phyloP scores from a whole-genome alignment of 2,113 vertebrate species.

The Spheniscus mendiculus region DNA sequence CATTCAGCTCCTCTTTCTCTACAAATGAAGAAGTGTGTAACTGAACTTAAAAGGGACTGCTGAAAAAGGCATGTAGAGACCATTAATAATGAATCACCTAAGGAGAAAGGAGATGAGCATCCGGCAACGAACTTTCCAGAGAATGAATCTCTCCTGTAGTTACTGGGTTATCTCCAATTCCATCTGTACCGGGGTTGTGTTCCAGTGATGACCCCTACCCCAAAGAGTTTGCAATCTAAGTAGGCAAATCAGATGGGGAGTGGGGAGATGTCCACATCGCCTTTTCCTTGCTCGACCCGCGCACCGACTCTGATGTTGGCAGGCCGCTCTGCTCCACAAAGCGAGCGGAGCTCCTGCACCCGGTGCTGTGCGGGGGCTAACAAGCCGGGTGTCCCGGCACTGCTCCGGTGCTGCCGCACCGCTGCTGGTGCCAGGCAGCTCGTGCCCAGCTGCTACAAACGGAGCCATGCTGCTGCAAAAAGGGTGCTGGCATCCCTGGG shows the following conservation, averaged over 20 bases:
- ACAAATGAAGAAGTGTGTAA: background rate
- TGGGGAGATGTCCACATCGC: background rate
- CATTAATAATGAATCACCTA: background rate
- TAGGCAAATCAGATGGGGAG: background rate
- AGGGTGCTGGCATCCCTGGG: background rate
- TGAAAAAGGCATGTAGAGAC: background rate
- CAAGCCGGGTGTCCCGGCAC: background rate
- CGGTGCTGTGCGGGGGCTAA: accelerated
- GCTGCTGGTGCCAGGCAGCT: background rate
- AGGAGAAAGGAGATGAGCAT: background rate
- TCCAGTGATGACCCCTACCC: background rate
- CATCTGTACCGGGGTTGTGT: accelerated
- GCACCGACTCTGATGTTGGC: background rate
- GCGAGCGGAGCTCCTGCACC: background rate
- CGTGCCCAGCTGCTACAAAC: background rate
- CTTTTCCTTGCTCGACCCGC: background rate
- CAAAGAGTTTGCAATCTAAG: background rate
- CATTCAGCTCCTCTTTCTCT: constrained; percentile 40
- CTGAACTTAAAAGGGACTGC: background rate
- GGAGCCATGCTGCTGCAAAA: background rate
- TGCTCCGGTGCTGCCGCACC: background rate
- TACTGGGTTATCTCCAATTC: background rate
- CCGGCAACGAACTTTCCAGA: background rate
- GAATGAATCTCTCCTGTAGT: background rate
- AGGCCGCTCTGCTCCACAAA: background rate